These are phyloP conservation scores for Listronotus oregonensis DNA, from an alignment of 1,140 invertebrate species.

Conservation along the genomic window DNA sequence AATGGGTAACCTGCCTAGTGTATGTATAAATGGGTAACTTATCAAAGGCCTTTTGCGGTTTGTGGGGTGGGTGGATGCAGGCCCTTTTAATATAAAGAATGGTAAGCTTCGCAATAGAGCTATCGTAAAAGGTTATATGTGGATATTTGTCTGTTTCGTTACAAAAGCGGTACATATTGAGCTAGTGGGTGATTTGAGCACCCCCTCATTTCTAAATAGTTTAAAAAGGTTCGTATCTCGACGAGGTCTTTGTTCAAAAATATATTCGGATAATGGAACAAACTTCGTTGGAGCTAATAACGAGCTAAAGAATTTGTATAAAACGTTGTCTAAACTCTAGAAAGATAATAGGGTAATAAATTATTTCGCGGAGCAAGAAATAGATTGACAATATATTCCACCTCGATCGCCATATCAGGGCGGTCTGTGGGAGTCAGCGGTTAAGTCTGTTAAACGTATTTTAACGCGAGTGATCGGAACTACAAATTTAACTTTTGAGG, in stretches of 20 bases:
- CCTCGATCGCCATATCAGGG: slow-evolving; percentile 47
- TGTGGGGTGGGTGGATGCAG: not conserved
- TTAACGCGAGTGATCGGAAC: slow-evolving; percentile 37
- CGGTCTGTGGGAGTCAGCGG: slow-evolving; percentile 47
- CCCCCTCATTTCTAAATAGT: too few species aligned
- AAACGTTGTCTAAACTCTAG: too few species aligned
- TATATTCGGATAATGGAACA: too few species aligned
- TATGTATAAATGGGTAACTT: slow-evolving; percentile 1
- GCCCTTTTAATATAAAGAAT: not conserved
- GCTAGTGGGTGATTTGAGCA: too few species aligned
- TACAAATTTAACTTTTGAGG: slow-evolving; percentile 46
- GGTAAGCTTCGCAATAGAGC: too few species aligned
- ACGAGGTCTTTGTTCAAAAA: too few species aligned
- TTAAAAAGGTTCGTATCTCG: too few species aligned
- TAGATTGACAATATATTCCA: slow-evolving; percentile 46
- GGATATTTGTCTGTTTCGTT: too few species aligned
- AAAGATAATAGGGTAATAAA: too few species aligned
- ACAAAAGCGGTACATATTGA: too few species aligned
- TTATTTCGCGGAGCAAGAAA: slow-evolving; percentile 27
- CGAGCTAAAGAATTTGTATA: too few species aligned
- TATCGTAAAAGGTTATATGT: not conserved
- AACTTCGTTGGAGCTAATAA: not conserved
- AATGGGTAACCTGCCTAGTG: slow-evolving; percentile 46
- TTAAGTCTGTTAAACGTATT: slow-evolving; percentile 48
- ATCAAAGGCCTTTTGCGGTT: not conserved